Percentiles rank a stretch among this genome's conserved stretches.
phyloP scores from a whole-genome alignment of 2,888 invertebrate species.

The Ophion obscuratus region DNA sequence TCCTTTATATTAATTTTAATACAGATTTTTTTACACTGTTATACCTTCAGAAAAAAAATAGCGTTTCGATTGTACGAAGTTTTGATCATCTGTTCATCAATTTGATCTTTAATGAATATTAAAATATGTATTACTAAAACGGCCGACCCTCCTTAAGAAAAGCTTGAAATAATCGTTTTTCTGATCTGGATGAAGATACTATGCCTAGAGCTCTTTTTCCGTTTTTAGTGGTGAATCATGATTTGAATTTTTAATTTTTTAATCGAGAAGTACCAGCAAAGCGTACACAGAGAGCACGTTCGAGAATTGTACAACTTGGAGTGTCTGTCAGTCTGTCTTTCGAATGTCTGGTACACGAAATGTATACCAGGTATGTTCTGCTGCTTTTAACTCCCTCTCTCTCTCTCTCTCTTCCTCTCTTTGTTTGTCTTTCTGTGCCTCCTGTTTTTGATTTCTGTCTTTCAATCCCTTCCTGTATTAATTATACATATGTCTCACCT shows the following conservation, averaged over 20 bases:
- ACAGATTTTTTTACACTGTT: too few relatives aligned
- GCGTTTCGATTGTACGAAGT: too few relatives aligned
- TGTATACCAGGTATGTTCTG: slow-evolving; percentile 28
- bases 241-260: not conserved
- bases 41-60: too few relatives aligned
- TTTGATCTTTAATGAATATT: too few relatives aligned
- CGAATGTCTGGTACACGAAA: slow-evolving; percentile 45
- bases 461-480: not conserved
- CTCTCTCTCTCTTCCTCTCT: not conserved
- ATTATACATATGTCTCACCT: slow-evolving; percentile 43
- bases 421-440: not conserved
- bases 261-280: slow-evolving; percentile 5
- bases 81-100: too few relatives aligned
- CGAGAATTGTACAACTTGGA: slow-evolving; percentile 34
- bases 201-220: not conserved
- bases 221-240: not conserved
- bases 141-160: too few relatives aligned
- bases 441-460: not conserved
- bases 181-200: too few relatives aligned
- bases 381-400: not conserved
- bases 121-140: too few relatives aligned
- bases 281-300: slow-evolving; percentile 15
- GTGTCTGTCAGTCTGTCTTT: slow-evolving; percentile 41
- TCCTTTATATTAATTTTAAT: too few relatives aligned
- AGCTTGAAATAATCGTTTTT: too few relatives aligned